Evolutionary conservation across 1,140 invertebrate genomes (phyloP).

Genomic region (Agrypnia vestita): DNA sequence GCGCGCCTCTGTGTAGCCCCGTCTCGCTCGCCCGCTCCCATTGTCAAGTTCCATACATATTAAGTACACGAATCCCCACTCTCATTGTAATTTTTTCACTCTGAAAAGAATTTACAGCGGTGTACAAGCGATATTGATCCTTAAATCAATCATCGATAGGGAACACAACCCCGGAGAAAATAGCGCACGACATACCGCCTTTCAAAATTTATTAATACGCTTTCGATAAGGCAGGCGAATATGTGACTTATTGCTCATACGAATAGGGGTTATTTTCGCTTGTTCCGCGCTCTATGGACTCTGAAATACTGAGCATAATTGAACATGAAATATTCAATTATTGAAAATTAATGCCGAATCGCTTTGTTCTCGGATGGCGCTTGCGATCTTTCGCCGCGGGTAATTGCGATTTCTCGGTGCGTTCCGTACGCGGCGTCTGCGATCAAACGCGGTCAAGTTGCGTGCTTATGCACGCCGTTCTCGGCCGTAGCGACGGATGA

Average conservation of each 20-base stretch:
- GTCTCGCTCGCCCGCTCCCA: slow-evolving; percentile 16
- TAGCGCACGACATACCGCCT: neutral
- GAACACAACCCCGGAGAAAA: neutral
- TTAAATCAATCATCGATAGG: slow-evolving; percentile 1
- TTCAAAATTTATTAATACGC: neutral
- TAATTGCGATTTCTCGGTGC: slow-evolving; percentile 14
- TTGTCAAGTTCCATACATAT: slow-evolving; percentile 39
- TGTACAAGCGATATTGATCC: slow-evolving; percentile 12
- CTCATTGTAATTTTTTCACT: neutral
- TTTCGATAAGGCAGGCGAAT: neutral
- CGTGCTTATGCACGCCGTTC: neutral
- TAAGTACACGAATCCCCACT: slow-evolving; percentile 9
- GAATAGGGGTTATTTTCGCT: slow-evolving; percentile 4
- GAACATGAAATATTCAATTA: slow-evolving; percentile 32
- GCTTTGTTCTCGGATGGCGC: neutral
- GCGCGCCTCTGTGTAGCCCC: neutral
- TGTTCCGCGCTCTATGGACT: neutral
- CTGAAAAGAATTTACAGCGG: neutral
- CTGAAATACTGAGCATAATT: slow-evolving; percentile 6
- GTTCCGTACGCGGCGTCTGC: neutral
- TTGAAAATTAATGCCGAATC: neutral
- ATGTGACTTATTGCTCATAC: neutral
- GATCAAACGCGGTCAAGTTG: neutral
- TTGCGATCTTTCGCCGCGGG: slow-evolving; percentile 22
- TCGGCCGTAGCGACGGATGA: neutral